phyloP scores from a whole-genome alignment of 2,113 vertebrate genomes.

The Rattus norvegicus region GRCr8 NC_086022.1:93775501-93776000 shows the following conservation, averaged over 20 bases:
- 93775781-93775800: neutral
- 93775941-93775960: neutral
- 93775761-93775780: constrained; percentile 3
- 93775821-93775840: neutral
- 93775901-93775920: neutral
- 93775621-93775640: constrained; percentile 35
- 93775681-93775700: constrained; percentile 1
- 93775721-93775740: constrained; percentile 16
- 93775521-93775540: constrained; percentile 32
- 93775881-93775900: neutral
- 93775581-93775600: neutral
- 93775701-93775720: constrained; percentile 9
- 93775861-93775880: neutral
- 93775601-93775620: constrained; percentile 22
- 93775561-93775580: constrained; percentile 10
- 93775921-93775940: neutral
- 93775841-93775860: neutral
- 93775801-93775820: neutral
- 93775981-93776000: neutral
- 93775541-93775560: constrained; percentile 19
- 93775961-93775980: neutral
- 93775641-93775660: constrained; percentile 54
- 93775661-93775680: neutral
- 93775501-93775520: constrained; percentile 42
- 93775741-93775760: neutral